A percentile compares a stretch with the other conserved stretches of the same genome.
Conservation (phyloP, 2,888 invertebrate species). For the Lucinisca nassula region DNA sequence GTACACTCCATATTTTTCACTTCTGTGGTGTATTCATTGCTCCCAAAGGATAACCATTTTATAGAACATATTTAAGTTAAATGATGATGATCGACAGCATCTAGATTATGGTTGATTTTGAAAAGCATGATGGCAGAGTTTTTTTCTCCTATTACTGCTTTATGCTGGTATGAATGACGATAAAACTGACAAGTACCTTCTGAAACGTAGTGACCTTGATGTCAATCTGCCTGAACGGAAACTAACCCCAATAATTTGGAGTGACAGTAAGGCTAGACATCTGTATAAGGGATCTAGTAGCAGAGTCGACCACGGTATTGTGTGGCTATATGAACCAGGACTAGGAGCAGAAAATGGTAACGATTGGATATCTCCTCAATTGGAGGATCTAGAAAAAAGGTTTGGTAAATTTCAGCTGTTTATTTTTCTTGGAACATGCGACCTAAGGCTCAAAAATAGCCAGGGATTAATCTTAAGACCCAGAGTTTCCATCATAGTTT, state of each 20-base stretch:
- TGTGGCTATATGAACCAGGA: not conserved
- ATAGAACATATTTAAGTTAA: not conserved
- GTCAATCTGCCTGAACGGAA: not conserved
- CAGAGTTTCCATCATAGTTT: too few species aligned
- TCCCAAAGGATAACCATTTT: not conserved
- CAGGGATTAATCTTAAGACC: too few species aligned
- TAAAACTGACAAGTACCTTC: not conserved
- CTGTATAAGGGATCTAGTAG: not conserved
- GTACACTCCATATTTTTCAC: too few species aligned
- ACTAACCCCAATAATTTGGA: not conserved
- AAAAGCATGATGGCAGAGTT: not conserved
- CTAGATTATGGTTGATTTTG: not conserved
- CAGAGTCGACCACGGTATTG: not conserved
- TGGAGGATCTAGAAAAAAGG: not conserved
- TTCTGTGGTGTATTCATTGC: not conserved
- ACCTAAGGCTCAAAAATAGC: too few species aligned
- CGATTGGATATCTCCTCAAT: not conserved
- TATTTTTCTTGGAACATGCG: too few species aligned
- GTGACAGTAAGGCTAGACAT: not conserved
- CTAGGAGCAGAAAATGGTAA: not conserved
- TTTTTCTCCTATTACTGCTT: too few species aligned
- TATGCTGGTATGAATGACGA: not conserved
- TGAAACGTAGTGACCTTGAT: not conserved
- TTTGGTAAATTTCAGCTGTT: not conserved
- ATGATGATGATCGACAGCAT: not conserved